Evolutionary conservation across 2,888 invertebrate genomes (phyloP).

Genomic region (Hemistola chrysoprasaria): DNA sequence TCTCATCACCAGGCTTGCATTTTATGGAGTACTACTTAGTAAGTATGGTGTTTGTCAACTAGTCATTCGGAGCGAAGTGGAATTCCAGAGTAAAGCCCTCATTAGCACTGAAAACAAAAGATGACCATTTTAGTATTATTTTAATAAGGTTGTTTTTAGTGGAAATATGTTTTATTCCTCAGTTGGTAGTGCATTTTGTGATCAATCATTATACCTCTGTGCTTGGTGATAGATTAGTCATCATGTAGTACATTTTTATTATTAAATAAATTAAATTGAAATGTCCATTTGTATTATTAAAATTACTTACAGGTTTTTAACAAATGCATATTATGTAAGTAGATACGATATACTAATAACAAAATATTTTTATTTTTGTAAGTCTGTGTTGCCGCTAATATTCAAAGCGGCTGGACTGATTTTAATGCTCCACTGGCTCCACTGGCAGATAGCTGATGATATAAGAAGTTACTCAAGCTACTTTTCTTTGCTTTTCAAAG

Average conservation of each 20-base stretch:
- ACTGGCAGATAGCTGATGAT: no score
- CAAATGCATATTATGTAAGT: no score
- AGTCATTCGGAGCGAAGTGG: slow-evolving; percentile 95
- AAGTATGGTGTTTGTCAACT: slow-evolving; percentile 91
- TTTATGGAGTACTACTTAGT: slow-evolving; percentile 97
- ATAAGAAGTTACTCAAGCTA: no score
- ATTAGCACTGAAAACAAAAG: slow-evolving; percentile 59
- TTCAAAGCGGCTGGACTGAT: no score
- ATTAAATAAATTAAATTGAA: slow-evolving; percentile 16
- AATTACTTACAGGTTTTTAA: no score
- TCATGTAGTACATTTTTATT: slow-evolving; percentile 46
- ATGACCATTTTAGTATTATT: neutral
- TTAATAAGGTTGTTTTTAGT: neutral
- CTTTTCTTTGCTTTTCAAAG: no score
- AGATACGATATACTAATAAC: no score
- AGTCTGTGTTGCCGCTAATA: no score
- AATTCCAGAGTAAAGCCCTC: slow-evolving; percentile 90
- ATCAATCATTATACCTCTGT: slow-evolving; percentile 27
- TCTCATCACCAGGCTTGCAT: slow-evolving; percentile 92
- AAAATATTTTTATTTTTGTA: no score
- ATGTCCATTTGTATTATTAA: slow-evolving; percentile 47
- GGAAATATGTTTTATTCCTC: slow-evolving; percentile 26
- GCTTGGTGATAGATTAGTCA: slow-evolving; percentile 47
- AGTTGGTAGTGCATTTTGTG: slow-evolving; percentile 65
- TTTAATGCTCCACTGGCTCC: no score